These are phyloP conservation scores for Halyomorpha halys DNA, from an alignment of 1,140 invertebrate species.

Conservation along the genomic window DNA sequence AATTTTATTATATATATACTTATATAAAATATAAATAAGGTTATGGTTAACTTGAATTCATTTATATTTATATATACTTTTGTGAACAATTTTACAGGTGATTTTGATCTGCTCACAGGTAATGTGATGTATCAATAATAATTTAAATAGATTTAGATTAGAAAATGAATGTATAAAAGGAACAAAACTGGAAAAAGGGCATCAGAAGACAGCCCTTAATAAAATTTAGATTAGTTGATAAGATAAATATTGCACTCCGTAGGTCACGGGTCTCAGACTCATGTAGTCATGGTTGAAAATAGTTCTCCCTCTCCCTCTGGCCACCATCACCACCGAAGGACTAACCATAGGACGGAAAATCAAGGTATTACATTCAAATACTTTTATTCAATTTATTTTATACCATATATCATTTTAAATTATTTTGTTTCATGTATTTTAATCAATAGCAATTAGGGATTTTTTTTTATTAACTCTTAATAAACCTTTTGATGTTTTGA, in stretches of 20 bases:
- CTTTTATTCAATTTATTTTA: too few species aligned
- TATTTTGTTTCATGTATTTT: too few species aligned
- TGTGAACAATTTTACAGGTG: slow-evolving; percentile 8
- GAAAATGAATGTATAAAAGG: too few species aligned
- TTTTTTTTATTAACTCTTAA: too few species aligned
- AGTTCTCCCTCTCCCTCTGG: slow-evolving; percentile 26
- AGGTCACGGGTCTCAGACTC: slow-evolving; percentile 26
- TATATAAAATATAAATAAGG: too few species aligned
- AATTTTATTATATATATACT: too few species aligned
- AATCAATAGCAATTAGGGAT: too few species aligned
- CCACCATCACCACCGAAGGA: slow-evolving; percentile 32
- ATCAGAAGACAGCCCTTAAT: slow-evolving; percentile 4
- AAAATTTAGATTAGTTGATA: not conserved
- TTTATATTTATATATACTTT: not conserved
- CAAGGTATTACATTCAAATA: slow-evolving; percentile 19
- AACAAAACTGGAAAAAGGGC: not conserved
- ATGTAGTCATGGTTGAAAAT: slow-evolving; percentile 27
- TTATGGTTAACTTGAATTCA: too few species aligned
- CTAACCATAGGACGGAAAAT: slow-evolving; percentile 29
- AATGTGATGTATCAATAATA: not conserved
- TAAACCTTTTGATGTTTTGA: too few species aligned
- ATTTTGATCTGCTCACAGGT: slow-evolving; percentile 3
- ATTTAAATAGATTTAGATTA: too few species aligned
- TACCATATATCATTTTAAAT: too few species aligned
- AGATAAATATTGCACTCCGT: slow-evolving; percentile 11